Base-by-base conservation (phyloP, 2,888 invertebrate genomes). In the Argyra leucocephala region DNA sequence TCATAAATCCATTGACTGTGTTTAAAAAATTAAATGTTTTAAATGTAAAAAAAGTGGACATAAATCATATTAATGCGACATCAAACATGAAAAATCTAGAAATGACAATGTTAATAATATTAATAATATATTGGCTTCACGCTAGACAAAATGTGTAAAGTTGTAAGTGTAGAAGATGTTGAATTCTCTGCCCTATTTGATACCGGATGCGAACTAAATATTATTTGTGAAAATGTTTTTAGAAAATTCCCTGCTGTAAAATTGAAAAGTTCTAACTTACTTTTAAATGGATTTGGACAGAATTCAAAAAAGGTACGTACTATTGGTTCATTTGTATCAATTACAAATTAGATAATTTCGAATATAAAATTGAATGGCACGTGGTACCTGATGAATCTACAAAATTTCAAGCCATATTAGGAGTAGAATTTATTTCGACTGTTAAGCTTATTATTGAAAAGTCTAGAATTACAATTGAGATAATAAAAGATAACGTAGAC, bases 341-440 rank as follows among this genome's bases (percentile, higher is more conserved):
- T 9, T 9, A 1, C 21, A 21, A 7, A 7, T 21, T 58, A 21
- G 57, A 58, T 58, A 21, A n/a, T 2, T 9, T 21, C 5, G 22
- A 22, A 5, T 58, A 58, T 22, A 57, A 57, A 15, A 57, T 63
- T 22, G 6, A 57, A 23, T 57, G 23, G 24, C 15, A 57, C 18
- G 63, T 63, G 3, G 23, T 57, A 37, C 48, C 63, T 3, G 22
- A 22, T 15, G 57, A 22, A 7, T n/a, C 22, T 23, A 57, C 57
- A n/a, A 57, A 63, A 23, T 23, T 23, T 37, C 21, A 63, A 24
- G 22, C 22, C 9, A 57, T 63, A 22, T 57, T 63, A 2, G 57
- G 48, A 7, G 36, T 36, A 2, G 62, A 62, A 36, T 62, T 58
- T 58, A 58, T 58, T 7, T 58, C 57, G 1, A 3, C n/a, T 7